phyloP scores from a whole-genome alignment of 1,140 invertebrate species.

The Zaprionus vittiger region DNA sequence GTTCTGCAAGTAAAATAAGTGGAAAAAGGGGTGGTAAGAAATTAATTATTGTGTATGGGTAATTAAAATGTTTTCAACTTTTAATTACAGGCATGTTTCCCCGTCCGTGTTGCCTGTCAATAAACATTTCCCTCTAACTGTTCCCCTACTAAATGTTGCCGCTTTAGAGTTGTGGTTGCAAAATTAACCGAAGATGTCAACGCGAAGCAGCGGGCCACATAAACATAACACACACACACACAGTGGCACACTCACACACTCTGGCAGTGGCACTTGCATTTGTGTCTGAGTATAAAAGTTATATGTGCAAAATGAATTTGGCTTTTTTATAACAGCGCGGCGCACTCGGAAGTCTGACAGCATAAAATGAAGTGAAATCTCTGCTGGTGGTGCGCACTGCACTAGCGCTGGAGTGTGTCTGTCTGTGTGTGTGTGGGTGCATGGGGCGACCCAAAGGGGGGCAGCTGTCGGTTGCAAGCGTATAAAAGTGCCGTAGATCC shows the following conservation, averaged over 20 bases:
- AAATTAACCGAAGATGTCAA: constrained; percentile 77
- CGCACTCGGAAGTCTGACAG: constrained; percentile 80
- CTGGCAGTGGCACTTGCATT: constrained; percentile 1
- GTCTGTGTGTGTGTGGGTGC: not conserved
- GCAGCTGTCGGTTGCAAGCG: constrained; percentile 43
- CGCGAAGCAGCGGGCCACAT: constrained; percentile 59
- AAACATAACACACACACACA: constrained; percentile 43
- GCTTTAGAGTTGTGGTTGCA: constrained; percentile 52
- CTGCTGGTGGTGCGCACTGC: constrained; percentile 75
- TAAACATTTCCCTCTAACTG: not conserved
- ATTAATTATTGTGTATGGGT: not conserved
- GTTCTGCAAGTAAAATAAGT: constrained; percentile 43
- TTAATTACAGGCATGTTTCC: constrained; percentile 1
- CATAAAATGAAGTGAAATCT: constrained; percentile 82
- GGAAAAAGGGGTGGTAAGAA: not conserved
- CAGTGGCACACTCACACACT: not conserved
- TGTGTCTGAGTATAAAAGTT: constrained; percentile 55
- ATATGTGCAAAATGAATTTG: constrained; percentile 80
- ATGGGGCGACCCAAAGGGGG: not conserved
- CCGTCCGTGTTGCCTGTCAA: not conserved
- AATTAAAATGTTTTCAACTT: constrained; percentile 2
- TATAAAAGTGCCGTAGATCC: constrained; percentile 65
- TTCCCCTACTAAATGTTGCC: constrained; percentile 30
- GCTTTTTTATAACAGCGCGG: constrained; percentile 73
- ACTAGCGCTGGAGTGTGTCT: constrained; percentile 55